Conservation (phyloP, 2,888 invertebrate species). For the Nephrotoma flavescens region DNA sequence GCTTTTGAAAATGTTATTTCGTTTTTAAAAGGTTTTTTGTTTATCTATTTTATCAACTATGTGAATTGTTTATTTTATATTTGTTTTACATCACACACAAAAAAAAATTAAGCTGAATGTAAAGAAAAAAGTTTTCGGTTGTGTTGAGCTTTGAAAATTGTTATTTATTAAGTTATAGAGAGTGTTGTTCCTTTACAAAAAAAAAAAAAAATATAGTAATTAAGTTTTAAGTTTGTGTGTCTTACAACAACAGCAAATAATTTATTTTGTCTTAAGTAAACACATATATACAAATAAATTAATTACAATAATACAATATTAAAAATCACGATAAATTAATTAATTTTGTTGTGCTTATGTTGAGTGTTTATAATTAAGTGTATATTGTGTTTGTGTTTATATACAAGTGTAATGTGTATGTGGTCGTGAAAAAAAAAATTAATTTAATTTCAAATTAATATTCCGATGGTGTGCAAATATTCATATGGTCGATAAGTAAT, state of each 20-base stretch:
- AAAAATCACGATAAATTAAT: not conserved
- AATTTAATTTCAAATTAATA: not conserved
- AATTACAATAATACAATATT: not conserved
- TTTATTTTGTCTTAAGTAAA: not conserved
- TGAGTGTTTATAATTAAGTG: not conserved
- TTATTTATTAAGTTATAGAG: not conserved
- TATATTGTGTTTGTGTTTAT: not conserved
- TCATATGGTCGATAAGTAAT: not conserved
- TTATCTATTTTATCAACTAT: not conserved
- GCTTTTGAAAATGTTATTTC: not conserved
- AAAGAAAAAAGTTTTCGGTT: not conserved
- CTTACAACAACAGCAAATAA: not conserved
- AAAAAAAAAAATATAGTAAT: not conserved
- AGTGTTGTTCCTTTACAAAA: not conserved
- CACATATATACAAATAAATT: not conserved
- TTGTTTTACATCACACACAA: not conserved
- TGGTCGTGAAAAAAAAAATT: not conserved
- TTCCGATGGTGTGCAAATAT: not conserved
- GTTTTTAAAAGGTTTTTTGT: not conserved
- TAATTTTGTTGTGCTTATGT: not conserved
- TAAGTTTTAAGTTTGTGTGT: not conserved
- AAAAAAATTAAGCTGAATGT: not conserved
- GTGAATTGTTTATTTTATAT: not conserved
- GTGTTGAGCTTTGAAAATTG: not conserved
- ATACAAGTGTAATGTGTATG: not conserved